These are phyloP conservation scores for Cacoxenus indagator DNA, from an alignment of 2,888 invertebrate species.

Conservation along the genomic window DNA sequence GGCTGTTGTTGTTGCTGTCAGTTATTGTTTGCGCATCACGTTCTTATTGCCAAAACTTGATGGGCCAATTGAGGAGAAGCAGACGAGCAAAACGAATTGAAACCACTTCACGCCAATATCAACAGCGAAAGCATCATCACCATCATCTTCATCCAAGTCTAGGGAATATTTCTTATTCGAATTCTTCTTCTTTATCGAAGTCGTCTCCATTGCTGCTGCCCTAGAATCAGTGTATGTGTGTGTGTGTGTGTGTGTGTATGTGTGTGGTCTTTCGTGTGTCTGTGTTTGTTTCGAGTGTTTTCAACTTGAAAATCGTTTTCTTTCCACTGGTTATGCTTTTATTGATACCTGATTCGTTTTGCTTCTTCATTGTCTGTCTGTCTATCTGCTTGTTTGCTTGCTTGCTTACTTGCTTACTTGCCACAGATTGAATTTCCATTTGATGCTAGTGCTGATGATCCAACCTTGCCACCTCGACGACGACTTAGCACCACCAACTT, in stretches of 20 bases:
- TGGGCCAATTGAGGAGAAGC: neutral
- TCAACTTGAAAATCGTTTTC: constrained; percentile 3
- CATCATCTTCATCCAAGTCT: neutral
- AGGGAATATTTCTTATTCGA: neutral
- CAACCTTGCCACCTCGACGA: neutral
- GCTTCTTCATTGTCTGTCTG: neutral
- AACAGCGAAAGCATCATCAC: neutral
- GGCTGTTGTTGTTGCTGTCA: neutral
- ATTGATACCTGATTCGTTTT: neutral
- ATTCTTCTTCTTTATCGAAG: neutral
- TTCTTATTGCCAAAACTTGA: constrained; percentile 1
- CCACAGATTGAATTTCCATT: constrained; percentile 19
- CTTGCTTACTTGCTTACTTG: no score
- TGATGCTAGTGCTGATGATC: neutral
- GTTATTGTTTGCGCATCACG: neutral
- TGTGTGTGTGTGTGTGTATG: neutral
- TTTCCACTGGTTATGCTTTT: constrained; percentile 3
- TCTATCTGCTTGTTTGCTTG: neutral
- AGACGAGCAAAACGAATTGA: neutral
- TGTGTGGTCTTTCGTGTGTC: constrained; percentile 4
- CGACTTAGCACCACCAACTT: constrained; percentile 1
- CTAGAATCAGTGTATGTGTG: neutral
- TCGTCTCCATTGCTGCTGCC: neutral
- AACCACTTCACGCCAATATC: neutral
- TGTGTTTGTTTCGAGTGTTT: constrained; percentile 8